Evolutionary conservation across 2,113 vertebrate genomes (phyloP), one percentile per base, ranked within the genome.

Genomic region (Hoplias malabaricus): DNA sequence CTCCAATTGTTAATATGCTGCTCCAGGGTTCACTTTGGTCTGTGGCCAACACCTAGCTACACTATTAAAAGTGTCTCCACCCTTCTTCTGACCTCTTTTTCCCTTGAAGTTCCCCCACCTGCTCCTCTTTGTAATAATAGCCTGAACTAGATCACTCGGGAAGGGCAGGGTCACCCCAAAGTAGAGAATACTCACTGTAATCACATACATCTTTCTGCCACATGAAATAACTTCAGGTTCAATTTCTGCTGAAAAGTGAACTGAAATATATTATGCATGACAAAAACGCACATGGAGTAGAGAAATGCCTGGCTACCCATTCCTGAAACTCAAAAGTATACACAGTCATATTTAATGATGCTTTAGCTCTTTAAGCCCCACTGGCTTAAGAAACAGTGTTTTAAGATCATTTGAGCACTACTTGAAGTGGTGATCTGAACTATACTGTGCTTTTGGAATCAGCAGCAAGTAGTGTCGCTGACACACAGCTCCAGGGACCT

Each of bases 71-170:
- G 43, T 46, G 54, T 27, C 19, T 50, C 65, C 56, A 53, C 70
- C 50, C 54, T 67, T 62, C 61, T 63, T 34, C 40, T 82, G 80
- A 82, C 80, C 80, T 78, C 70, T n/a, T 74, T 72, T 78, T 74
- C 23, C 65, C 31, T 2, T 42, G 13, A 59, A 59, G 7, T 21
- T 11, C 36, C 40, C 50, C 34, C 62, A 73, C 62, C 75, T 68
- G 69, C 53, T 27, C 19, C 5, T 53, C 40, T 53, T 33, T 25
- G 21, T 77, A 68, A 81, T 77, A 61, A 77, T 61, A 72, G 61
- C 34, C 33, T 72, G 73, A 72, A 76, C 73, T 76, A 81, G 73
- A 72, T 77, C 67, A 23, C 63, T 46, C 23, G 65, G 65, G 34
- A 56, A 13, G 66, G 34, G 62, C 67, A 9, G 73, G 75, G 50